Base-by-base conservation (phyloP, 2,888 invertebrate species). In the Nemurella pictetii region DNA sequence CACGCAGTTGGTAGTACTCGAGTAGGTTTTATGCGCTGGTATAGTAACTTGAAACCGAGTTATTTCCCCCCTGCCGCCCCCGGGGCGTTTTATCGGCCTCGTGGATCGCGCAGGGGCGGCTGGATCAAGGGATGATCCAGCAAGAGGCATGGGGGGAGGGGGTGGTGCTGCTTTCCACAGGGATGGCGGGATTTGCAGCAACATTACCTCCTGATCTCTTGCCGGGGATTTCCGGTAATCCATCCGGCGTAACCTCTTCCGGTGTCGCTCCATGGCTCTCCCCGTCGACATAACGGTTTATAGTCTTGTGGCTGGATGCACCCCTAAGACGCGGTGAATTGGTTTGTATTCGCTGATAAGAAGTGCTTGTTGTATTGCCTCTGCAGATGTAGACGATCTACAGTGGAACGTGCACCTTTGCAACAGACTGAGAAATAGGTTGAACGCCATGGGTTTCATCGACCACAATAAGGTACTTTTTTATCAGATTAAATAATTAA, bases 191-290 rank as follows among this genome's bases (percentile, higher is more conserved):
- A 78, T 78, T 78, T 78, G 78, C 78, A 78, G 78, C 30, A 30
- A 78, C 78, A 78, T 78, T 78, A 78, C 78, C 78, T 29, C 27
- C 78, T 78, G 78, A 78, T 78, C 78, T 27, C 7, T 28, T 27
- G 29, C 28, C 55, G 26, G 78, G 78, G 28, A 28, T 78, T 78
- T 29, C 78, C 28, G 75, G 78, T 78, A 78, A 78, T 78, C 78
- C 78, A 29, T 78, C 78, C 78, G 78, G 78, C 78, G 78, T 78
- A 78, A 78, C 78, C 30, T 78, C 78, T 78, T 30, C 30, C 30
- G 55, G 55, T 30, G n/a, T 9, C 20, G 20, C n/a, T 20, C 78
- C 4, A 28, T 26, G 2, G 15, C 30, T 27, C 30, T n/a, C 30
- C 75, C 26, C 12, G 28, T 26, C 26, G 75, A 75, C 26, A 75